Base-by-base conservation (phyloP, 2,113 vertebrate species). In the Lampris megalopsis region DNA sequence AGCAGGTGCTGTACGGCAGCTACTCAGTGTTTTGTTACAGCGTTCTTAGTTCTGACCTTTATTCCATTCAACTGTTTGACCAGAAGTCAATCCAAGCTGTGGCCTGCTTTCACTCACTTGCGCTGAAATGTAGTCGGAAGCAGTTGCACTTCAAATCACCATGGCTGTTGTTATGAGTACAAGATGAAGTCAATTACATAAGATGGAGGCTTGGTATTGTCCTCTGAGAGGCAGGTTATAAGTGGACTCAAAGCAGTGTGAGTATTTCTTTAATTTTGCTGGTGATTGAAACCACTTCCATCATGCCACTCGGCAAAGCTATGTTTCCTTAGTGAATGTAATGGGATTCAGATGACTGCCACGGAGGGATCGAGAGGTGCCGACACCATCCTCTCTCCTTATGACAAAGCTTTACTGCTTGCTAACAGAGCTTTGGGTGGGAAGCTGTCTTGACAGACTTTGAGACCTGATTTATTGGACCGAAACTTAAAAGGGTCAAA, bases 401-500 rank as follows among this genome's bases (percentile, higher is more conserved):
- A 61, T 54, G 61, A 68, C 71, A 66, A 47, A 58, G 52, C 57
- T 82, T 80, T 47, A 65, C 56, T 40, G 41, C 61, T 56, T 77
- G 63, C 1, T 56, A 53, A 2, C 41, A 11, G 47, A 47, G 7
- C 36, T 75, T 61, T 43, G 24, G 49, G 37, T 68, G 77, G 66
- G 43, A 63, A 8, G 6, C 1, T 67, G 64, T 37, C 60, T 42
- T 1, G 61, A 68, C 48, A 72, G 71, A 71, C 69, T 43, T 10
- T 79, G 58, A 82, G 85, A 79, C 36, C 52, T 7, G 78, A 84
- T 86, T 90, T 85, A 82, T 80, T 7, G 76, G 68, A 64, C 47
- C 54, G 73, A 75, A 77, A 85, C 62, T 63, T 75, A 37, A 82
- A 88, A 76, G 69, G 36, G 2, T 80, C 63, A 86, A 49, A 79